These are phyloP conservation scores for Zosterops hypoxanthus DNA, from an alignment of 2,113 vertebrate genomes.

Conservation along the genomic window DNA sequence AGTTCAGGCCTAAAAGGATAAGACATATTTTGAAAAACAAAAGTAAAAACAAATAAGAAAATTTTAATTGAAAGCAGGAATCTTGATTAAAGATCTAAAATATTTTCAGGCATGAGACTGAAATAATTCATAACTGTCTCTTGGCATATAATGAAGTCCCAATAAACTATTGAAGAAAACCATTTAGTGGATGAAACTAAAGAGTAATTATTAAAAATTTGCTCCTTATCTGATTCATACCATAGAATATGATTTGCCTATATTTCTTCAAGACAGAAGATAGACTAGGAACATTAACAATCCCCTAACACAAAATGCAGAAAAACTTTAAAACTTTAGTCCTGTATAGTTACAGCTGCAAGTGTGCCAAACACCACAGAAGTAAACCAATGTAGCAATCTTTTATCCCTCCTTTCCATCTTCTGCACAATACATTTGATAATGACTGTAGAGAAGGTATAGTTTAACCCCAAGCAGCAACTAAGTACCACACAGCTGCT, in stretches of 20 bases:
- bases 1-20: not conserved
- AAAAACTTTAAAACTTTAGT: not conserved
- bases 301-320: not conserved
- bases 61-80: not conserved
- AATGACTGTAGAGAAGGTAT: not conserved
- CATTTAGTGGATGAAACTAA: not conserved
- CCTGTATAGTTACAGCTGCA: not conserved
- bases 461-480: not conserved
- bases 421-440: not conserved
- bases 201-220: not conserved
- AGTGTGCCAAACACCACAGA: not conserved
- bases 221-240: not conserved
- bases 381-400: not conserved
- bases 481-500: not conserved
- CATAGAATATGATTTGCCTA: not conserved
- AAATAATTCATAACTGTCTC: not conserved
- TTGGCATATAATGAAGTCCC: not conserved
- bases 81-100: not conserved
- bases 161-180: not conserved
- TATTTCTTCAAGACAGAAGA: not conserved
- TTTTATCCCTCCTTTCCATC: not conserved
- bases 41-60: not conserved
- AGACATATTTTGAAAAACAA: not conserved
- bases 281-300: not conserved
- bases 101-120: not conserved